A percentile compares a stretch with the other conserved stretches of the same genome.
Evolutionary conservation across 2,113 vertebrate species (phyloP).

Genomic region (Hystrix brachyura): DNA sequence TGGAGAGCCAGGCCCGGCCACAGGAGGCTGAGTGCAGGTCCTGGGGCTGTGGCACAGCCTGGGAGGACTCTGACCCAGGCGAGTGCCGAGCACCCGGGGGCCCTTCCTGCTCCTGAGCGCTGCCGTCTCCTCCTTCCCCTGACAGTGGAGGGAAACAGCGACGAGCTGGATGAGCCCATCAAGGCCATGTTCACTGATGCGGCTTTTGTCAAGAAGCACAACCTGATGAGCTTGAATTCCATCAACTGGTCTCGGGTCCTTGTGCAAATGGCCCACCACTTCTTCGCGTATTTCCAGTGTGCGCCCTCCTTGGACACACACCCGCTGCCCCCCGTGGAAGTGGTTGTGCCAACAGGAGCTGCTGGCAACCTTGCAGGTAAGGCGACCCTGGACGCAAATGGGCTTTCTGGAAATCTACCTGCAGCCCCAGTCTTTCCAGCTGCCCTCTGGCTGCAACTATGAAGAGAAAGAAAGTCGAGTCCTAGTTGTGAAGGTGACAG

Average conservation of each 20-base stretch:
- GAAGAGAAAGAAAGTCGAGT: neutral
- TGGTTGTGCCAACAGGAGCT: constrained; percentile 96
- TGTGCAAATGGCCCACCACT: constrained; percentile 94
- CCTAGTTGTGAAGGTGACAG: neutral
- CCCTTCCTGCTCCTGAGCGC: constrained; percentile 28
- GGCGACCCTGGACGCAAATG: neutral
- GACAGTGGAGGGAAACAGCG: constrained; percentile 94
- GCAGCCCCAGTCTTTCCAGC: neutral
- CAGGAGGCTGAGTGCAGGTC: accelerated
- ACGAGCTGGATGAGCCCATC: constrained; percentile 93
- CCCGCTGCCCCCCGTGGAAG: constrained; percentile 89
- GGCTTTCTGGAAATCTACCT: neutral
- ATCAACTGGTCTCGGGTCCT: constrained; percentile 96
- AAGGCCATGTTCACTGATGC: constrained; percentile 92
- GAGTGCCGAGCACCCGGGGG: accelerated
- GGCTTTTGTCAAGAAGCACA: constrained; percentile 88
- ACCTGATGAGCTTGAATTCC: constrained; percentile 96
- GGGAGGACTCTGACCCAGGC: neutral
- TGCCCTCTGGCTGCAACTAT: neutral
- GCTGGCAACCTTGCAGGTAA: constrained; percentile 95
- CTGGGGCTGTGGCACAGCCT: neutral
- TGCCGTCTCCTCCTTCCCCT: neutral
- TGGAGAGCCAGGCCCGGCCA: neutral
- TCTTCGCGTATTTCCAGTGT: constrained; percentile 94
- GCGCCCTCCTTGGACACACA: constrained; percentile 45